Evolutionary conservation across 2,888 invertebrate species (phyloP).

Genomic region (Chydorus sphaericus): DNA sequence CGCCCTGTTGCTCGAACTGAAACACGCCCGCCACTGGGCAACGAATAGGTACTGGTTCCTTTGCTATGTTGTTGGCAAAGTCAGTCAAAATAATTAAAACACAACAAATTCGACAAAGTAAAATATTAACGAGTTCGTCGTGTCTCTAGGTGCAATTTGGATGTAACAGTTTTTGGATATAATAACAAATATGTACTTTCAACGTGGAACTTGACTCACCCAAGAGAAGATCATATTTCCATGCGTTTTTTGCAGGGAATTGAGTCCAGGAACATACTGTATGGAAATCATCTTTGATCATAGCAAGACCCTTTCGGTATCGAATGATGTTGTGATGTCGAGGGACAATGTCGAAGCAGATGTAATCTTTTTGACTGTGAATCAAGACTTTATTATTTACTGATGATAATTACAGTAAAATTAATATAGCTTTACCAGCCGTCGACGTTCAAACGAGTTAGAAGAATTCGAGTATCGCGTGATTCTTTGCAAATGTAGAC

Average conservation of each 20-base stretch:
- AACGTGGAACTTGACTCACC: slow-evolving; percentile 27
- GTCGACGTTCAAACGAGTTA: slow-evolving; percentile 90
- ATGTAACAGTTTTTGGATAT: too few species aligned
- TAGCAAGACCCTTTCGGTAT: slow-evolving; percentile 72
- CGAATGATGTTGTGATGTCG: slow-evolving; percentile 90
- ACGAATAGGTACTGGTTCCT: slow-evolving; percentile 34
- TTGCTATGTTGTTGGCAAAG: slow-evolving; percentile 20
- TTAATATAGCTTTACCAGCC: slow-evolving; percentile 46
- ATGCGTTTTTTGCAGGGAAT: slow-evolving; percentile 64
- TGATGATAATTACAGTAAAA: background rate
- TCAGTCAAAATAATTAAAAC: background rate
- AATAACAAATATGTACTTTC: background rate
- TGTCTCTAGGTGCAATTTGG: background rate
- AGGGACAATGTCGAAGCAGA: slow-evolving; percentile 91
- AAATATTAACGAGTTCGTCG: background rate
- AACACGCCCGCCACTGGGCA: slow-evolving; percentile 40
- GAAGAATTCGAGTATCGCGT: slow-evolving; percentile 78
- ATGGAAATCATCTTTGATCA: slow-evolving; percentile 76
- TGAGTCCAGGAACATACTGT: slow-evolving; percentile 92
- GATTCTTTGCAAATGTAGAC: slow-evolving; percentile 91
- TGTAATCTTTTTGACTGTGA: slow-evolving; percentile 83
- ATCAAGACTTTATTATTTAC: background rate
- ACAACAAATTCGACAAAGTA: background rate
- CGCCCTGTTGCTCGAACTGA: slow-evolving; percentile 32
- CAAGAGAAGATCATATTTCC: slow-evolving; percentile 74